Evolutionary conservation across 2,113 vertebrate genomes (phyloP).

Genomic region (Cryptotis parvus): DNA sequence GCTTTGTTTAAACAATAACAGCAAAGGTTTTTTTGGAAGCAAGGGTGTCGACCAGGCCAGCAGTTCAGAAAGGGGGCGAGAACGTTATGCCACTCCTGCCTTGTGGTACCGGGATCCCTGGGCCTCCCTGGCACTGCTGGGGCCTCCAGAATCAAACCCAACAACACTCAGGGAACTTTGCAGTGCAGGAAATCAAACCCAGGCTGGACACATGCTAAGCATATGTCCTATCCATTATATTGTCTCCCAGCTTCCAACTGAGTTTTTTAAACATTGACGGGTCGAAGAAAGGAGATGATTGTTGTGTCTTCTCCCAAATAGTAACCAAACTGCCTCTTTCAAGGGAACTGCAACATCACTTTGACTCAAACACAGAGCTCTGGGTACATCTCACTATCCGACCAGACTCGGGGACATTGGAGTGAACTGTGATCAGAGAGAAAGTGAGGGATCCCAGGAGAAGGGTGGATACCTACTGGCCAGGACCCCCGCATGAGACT

Average conservation of each 20-base stretch:
- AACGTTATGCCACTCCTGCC: no score
- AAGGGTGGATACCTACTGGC: neutral
- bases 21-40: no score
- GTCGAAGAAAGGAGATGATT: neutral
- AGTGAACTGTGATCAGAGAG: neutral
- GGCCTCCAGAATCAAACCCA: no score
- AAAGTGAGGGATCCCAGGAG: accelerated
- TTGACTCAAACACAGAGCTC: neutral
- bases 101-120: no score
- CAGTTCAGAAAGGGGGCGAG: no score
- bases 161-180: no score
- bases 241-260: no score
- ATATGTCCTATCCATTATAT: no score
- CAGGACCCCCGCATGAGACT: neutral
- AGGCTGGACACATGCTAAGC: no score
- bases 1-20: neutral
- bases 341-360: neutral
- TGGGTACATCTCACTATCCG: neutral
- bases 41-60: no score
- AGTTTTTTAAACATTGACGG: neutral
- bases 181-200: no score
- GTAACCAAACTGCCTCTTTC: neutral
- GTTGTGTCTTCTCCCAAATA: conserved; percentile 26
- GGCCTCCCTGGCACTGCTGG: no score
- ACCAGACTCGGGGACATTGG: neutral